Evolutionary conservation across 2,888 invertebrate species (phyloP).

Genomic region (Tiphia femorata): DNA sequence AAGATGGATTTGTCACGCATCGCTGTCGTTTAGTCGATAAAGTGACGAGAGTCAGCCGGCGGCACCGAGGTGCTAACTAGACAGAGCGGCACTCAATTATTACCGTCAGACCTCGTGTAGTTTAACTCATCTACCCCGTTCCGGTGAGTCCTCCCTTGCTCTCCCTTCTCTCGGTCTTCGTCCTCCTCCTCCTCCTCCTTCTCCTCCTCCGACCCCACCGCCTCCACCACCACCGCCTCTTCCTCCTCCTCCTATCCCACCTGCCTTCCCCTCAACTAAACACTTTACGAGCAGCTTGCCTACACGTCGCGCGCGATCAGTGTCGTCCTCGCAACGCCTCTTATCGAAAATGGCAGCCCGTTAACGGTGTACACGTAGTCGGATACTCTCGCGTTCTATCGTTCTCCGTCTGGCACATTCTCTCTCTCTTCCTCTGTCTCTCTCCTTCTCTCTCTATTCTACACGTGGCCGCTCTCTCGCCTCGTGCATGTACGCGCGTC

Average conservation of each 20-base stretch:
- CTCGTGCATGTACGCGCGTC: constrained; percentile 5
- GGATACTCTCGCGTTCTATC: constrained; percentile 13
- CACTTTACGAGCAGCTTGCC: constrained; percentile 68
- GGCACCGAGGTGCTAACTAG: constrained; percentile 63
- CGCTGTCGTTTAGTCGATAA: constrained; percentile 66
- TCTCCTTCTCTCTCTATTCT: constrained; percentile 1
- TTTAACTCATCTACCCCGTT: constrained; percentile 59
- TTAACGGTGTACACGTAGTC: constrained; percentile 54
- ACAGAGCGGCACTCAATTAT: constrained; percentile 69
- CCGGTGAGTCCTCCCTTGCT: constrained; percentile 31
- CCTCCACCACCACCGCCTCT: constrained; percentile 7
- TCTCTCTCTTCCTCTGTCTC: background rate
- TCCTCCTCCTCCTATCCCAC: constrained; percentile 34
- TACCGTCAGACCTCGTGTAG: constrained; percentile 68
- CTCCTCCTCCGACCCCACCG: constrained; percentile 59
- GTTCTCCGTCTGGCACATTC: background rate
- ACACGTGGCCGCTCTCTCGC: constrained; percentile 6
- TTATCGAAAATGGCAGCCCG: constrained; percentile 67
- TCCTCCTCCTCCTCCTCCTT: constrained; percentile 44
- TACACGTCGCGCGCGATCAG: constrained; percentile 66
- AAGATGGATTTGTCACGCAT: constrained; percentile 67
- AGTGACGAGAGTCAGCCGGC: constrained; percentile 61
- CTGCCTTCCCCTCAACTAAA: constrained; percentile 66
- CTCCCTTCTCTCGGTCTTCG: constrained; percentile 17
- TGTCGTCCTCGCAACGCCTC: constrained; percentile 62